Conservation (phyloP, 2,113 vertebrate genomes). For the Scomber colias region DNA sequence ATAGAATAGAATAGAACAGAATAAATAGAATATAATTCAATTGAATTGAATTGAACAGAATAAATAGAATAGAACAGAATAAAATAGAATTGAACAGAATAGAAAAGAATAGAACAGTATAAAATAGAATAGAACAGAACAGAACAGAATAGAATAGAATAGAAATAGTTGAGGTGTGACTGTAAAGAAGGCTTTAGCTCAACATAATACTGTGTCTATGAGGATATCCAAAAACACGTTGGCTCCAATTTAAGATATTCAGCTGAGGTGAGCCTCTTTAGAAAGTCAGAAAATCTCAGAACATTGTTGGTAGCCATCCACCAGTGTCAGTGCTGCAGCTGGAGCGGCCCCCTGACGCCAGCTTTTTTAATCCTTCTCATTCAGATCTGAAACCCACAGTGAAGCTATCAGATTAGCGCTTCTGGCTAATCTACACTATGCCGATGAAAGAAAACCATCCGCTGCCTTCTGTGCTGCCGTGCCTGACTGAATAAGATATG, state of each 20-base stretch:
- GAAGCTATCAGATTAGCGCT: conserved; percentile 71
- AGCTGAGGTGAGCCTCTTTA: conserved; percentile 42
- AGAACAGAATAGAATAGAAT: too few species aligned
- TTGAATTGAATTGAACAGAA: too few species aligned
- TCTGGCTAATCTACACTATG: conserved; percentile 68
- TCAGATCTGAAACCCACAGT: conserved; percentile 63
- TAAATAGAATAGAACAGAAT: too few species aligned
- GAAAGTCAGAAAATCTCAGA: conserved; percentile 24
- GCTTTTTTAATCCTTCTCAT: conserved; percentile 73
- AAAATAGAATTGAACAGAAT: too few species aligned
- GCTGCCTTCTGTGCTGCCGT: conserved; percentile 43
- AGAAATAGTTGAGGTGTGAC: conserved; percentile 6
- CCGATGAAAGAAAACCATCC: conserved; percentile 66
- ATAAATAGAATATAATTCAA: too few species aligned
- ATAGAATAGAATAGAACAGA: too few species aligned
- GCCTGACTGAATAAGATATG: conserved; percentile 67
- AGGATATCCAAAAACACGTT: not conserved
- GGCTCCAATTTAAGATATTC: conserved; percentile 28
- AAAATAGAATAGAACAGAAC: too few species aligned
- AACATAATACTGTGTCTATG: not conserved
- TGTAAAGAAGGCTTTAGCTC: conserved; percentile 25
- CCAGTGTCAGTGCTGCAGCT: conserved; percentile 48
- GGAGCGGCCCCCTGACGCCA: conserved; percentile 41
- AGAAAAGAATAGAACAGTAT: too few species aligned
- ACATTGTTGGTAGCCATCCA: conserved; percentile 47